Base-by-base conservation (phyloP, 2,888 invertebrate genomes). In the Conus canariensis region DNA sequence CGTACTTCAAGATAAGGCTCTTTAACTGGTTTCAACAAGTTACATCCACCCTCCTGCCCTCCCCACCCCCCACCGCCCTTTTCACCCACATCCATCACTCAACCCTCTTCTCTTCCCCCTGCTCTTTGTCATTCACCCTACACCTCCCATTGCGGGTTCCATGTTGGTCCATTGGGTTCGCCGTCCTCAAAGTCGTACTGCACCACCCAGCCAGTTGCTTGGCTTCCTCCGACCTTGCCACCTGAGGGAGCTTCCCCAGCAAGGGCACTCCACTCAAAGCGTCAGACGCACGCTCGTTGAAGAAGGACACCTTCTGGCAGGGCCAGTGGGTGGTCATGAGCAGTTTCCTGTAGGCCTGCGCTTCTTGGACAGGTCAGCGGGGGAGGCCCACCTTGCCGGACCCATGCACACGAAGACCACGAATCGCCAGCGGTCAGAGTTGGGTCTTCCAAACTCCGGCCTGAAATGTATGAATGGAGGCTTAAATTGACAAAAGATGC, bases 381-480 rank as follows among this genome's bases (percentile, higher is more conserved):
- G 67, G 7, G 91, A 90, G 16, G 94, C 93, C 95, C 95, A 95
- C 12, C 91, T 91, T 5, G 95, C 95, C 0, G 95, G 95, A 0
- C 93, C 92, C 95, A 95, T 95, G 90, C 94, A 94, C 19, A 95
- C 95, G 88, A 95, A 95, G 0, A 93, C 92, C 85, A 94, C 93
- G 88, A 91, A 95, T 22, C 95, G 93, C 95, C 95, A 95, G 80
- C 95, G 92, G 12, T 93, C 94, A 58, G 92, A 90, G 64, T 92
- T 82, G 10, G 94, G 92, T 8, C 95, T 92, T 10, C 93, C 94
- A 60, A 90, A 67, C 10, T 92, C 80, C 10, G 95, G 95, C 22
- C 93, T 92, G 30, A 93, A 93, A 85, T n/a, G 25, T 45, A 45
- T 45, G 45, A 45, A 45, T 45, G 45, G 45, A 45, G 45, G 45